A percentile compares a stretch with the other conserved stretches of the same genome.
Conservation (phyloP, 1,140 invertebrate genomes). For the Augochlora pura region DNA sequence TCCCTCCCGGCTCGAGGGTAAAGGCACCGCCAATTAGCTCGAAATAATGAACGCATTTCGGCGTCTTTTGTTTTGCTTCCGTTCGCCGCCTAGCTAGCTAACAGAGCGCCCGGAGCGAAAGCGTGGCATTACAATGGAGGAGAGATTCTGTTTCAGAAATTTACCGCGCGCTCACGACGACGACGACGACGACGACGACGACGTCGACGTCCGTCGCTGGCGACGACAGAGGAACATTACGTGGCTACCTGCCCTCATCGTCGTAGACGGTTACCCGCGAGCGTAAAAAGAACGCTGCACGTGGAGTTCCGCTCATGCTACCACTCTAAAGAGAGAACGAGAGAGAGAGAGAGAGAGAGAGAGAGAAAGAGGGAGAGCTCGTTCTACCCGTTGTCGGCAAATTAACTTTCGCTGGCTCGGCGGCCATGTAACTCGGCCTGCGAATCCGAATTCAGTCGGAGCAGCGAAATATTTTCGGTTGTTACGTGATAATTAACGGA, state of each 20-base stretch:
- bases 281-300: constrained; percentile 39
- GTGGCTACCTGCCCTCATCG: constrained; percentile 10
- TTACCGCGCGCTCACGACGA: constrained; percentile 55
- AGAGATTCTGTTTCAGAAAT: constrained; percentile 66
- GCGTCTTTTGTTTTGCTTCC: constrained; percentile 78
- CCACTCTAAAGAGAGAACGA: no score
- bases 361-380: no score
- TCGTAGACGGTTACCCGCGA: constrained; percentile 25
- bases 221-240: constrained; percentile 46
- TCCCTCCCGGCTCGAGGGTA: constrained; percentile 69
- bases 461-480: background rate
- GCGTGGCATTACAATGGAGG: constrained; percentile 68
- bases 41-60: constrained; percentile 81
- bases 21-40: constrained; percentile 81
- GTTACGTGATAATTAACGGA: no score
- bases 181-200: constrained; percentile 41
- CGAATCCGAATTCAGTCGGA: background rate
- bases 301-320: constrained; percentile 12
- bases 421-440: background rate
- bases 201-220: constrained; percentile 35
- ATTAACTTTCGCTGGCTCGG: background rate
- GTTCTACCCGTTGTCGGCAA: background rate
- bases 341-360: no score
- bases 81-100: constrained; percentile 73
- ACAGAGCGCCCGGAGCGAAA: constrained; percentile 72